Percentiles rank a stretch among this genome's conserved stretches.
These are phyloP conservation scores for Drosophila tropicalis DNA, from an alignment of 1,140 invertebrate genomes.

Conservation along the genomic window DNA sequence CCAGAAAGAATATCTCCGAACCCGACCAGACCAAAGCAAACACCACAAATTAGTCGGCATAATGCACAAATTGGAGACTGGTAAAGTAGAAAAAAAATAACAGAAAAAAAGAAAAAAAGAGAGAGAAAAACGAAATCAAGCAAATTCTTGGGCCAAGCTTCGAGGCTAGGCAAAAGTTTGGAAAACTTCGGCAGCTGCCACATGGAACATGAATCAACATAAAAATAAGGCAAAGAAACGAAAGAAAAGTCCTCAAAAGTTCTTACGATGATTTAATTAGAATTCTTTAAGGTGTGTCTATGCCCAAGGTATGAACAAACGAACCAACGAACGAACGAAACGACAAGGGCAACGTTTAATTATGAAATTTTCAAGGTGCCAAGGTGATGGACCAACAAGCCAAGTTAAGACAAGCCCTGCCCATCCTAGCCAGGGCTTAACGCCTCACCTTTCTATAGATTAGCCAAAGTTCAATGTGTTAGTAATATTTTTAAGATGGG, in stretches of 20 bases:
- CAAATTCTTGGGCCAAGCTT: constrained; percentile 42
- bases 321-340: neutral
- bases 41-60: constrained; percentile 77
- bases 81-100: constrained; percentile 38
- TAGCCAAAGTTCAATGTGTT: constrained; percentile 63
- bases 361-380: constrained; percentile 78
- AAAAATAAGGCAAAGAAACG: constrained; percentile 25
- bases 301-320: constrained; percentile 13
- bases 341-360: constrained; percentile 63
- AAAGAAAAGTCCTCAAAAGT: constrained; percentile 67
- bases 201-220: constrained; percentile 78
- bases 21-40: constrained; percentile 68
- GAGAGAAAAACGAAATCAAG: constrained; percentile 38
- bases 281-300: constrained; percentile 71
- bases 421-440: neutral
- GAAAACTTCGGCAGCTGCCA: constrained; percentile 73
- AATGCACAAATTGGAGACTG: constrained; percentile 49
- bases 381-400: constrained; percentile 26
- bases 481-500: constrained; percentile 22
- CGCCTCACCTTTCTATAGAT: constrained; percentile 55
- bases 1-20: constrained; percentile 40
- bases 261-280: constrained; percentile 79
- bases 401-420: constrained; percentile 27
- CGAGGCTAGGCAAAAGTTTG: constrained; percentile 46
- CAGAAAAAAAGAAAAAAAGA: constrained; percentile 8